A percentile compares a stretch with the other conserved stretches of the same genome.
Evolutionary conservation across 2,888 invertebrate genomes (phyloP).

Genomic region (Synanthedon vespiformis): DNA sequence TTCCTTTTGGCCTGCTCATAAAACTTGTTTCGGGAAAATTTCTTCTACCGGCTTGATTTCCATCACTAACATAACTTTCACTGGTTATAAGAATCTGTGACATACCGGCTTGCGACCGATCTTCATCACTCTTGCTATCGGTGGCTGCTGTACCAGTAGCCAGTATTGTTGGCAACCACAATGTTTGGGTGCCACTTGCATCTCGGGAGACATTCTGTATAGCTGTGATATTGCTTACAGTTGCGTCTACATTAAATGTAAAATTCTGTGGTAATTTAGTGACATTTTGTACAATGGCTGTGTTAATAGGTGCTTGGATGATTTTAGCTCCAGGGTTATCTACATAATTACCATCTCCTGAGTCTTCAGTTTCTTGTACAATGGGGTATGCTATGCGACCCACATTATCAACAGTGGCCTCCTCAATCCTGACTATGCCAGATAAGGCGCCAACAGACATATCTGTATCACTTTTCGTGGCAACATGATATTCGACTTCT

Average conservation of each 20-base stretch:
- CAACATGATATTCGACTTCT: slow-evolving; percentile 55
- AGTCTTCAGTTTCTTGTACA: slow-evolving; percentile 52
- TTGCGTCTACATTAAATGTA: slow-evolving; percentile 60
- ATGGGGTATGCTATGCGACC: slow-evolving; percentile 53
- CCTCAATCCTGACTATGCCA: slow-evolving; percentile 56
- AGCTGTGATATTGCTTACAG: slow-evolving; percentile 57
- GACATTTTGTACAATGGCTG: slow-evolving; percentile 62
- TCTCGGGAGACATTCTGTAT: slow-evolving; percentile 63
- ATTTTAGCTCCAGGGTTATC: slow-evolving; percentile 47
- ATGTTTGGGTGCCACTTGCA: slow-evolving; percentile 49
- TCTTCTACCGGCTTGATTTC: slow-evolving; percentile 37
- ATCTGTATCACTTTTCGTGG: slow-evolving; percentile 48
- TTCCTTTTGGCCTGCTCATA: slow-evolving; percentile 43
- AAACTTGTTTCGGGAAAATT: slow-evolving; percentile 57
- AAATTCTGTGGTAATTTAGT: slow-evolving; percentile 61
- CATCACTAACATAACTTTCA: slow-evolving; percentile 54
- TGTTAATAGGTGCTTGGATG: slow-evolving; percentile 52
- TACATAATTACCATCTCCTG: slow-evolving; percentile 48
- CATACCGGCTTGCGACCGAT: slow-evolving; percentile 41
- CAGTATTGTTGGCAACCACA: slow-evolving; percentile 62
- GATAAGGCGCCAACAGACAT: slow-evolving; percentile 56
- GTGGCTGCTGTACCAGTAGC: slow-evolving; percentile 41
- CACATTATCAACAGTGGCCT: slow-evolving; percentile 45
- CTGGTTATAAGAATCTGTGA: slow-evolving; percentile 64
- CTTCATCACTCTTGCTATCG: slow-evolving; percentile 48